Conservation (phyloP, 2,888 invertebrate genomes). For the Dexiosoma caninum region DNA sequence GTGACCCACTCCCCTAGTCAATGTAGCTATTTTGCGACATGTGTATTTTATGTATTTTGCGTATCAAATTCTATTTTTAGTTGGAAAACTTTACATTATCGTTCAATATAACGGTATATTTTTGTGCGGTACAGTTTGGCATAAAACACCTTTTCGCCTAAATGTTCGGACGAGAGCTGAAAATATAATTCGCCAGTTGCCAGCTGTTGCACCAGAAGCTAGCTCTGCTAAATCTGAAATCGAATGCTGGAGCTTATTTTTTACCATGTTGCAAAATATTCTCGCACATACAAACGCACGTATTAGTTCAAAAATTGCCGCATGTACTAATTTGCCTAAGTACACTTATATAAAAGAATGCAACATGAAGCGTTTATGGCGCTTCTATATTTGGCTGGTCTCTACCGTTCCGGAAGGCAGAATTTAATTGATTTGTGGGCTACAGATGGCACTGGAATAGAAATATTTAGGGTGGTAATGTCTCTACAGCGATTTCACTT, state of each 20-base stretch:
- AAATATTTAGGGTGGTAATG: slow-evolving; percentile 2
- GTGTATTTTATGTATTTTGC: too few relatives aligned
- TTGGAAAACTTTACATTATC: too few relatives aligned
- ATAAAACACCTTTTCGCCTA: not conserved
- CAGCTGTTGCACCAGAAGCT: not conserved
- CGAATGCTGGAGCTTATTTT: not conserved
- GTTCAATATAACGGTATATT: too few relatives aligned
- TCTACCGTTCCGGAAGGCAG: too few relatives aligned
- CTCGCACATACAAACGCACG: not conserved
- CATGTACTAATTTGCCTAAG: not conserved
- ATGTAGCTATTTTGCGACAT: too few relatives aligned
- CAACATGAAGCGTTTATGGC: not conserved
- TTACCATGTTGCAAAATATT: not conserved
- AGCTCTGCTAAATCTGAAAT: not conserved
- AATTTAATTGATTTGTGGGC: too few relatives aligned
- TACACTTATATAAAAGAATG: not conserved
- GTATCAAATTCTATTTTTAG: too few relatives aligned
- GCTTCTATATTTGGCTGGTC: not conserved
- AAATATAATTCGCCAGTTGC: not conserved
- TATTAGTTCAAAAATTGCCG: not conserved
- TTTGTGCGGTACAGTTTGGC: too few relatives aligned
- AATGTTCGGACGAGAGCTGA: not conserved
- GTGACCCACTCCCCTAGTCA: too few relatives aligned
- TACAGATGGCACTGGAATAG: not conserved
- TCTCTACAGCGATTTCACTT: slow-evolving; percentile 2